Percentiles rank a stretch among this genome's conserved stretches.
phyloP scores from a whole-genome alignment of 2,113 vertebrate genomes.

The Girardinichthys multiradiatus region DNA sequence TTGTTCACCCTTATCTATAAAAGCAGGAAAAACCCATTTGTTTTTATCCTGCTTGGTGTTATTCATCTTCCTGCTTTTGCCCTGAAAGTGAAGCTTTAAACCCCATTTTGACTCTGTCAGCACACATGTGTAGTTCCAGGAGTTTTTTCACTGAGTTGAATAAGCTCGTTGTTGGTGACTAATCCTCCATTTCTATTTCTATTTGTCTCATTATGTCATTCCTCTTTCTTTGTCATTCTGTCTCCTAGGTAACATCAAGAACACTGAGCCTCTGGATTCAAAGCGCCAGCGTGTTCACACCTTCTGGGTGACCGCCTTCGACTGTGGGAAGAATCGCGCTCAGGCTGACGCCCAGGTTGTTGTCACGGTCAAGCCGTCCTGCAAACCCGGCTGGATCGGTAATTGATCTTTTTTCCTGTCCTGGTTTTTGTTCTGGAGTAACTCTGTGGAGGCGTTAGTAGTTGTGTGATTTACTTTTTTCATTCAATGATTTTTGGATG shows the following conservation, averaged over 20 bases:
- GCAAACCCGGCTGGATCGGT: conserved; percentile 91
- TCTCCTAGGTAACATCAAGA: conserved; percentile 93
- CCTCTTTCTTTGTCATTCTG: conserved; percentile 17
- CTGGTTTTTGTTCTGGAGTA: not conserved
- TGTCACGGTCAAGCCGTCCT: conserved; percentile 97
- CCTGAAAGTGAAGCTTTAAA: not conserved
- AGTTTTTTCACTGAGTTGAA: conserved; percentile 21
- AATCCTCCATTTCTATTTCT: conserved; percentile 49
- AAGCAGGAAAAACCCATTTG: conserved; percentile 32
- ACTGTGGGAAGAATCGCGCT: conserved; percentile 97
- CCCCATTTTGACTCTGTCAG: not conserved
- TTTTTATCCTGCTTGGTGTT: conserved; percentile 28
- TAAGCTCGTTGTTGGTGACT: conserved; percentile 45
- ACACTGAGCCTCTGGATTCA: conserved; percentile 94
- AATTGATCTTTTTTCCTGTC: conserved; percentile 29
- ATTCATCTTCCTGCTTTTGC: conserved; percentile 14
- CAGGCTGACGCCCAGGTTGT: conserved; percentile 94
- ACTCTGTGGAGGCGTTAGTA: not conserved
- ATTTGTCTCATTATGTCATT: conserved; percentile 29
- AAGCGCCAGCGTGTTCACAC: conserved; percentile 89
- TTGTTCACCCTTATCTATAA: conserved; percentile 42
- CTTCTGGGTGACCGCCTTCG: conserved; percentile 97
- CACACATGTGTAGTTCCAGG: not conserved
- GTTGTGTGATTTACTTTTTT: conserved; percentile 7
- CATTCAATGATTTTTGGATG: conserved; percentile 13